These are phyloP conservation scores for Drosophila kanapiae DNA, from an alignment of 1,140 invertebrate genomes.

Conservation along the genomic window DNA sequence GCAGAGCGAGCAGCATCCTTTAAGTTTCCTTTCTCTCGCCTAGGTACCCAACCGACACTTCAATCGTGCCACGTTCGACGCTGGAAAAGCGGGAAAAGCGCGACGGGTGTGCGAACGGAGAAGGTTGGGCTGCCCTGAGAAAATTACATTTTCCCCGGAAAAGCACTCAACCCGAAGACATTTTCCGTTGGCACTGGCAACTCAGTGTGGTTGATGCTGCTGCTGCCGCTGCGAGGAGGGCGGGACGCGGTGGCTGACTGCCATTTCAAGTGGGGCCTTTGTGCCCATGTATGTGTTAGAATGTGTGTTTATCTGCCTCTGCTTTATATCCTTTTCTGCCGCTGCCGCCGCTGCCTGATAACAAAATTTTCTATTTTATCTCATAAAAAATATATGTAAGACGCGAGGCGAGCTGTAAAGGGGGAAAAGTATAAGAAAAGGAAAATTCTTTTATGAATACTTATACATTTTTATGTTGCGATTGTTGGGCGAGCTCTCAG, in stretches of 20 bases:
- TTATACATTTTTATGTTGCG: conserved; percentile 58
- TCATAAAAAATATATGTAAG: conserved; percentile 80
- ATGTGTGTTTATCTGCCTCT: conserved; percentile 43
- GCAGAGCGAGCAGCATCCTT: conserved; percentile 59
- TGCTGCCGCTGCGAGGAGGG: background rate
- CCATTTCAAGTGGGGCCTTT: conserved; percentile 71
- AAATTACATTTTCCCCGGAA: conserved; percentile 85
- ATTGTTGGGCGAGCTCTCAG: conserved; percentile 39
- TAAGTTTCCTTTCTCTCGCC: conserved; percentile 78
- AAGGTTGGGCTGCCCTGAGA: conserved; percentile 76
- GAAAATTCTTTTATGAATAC: conserved; percentile 61
- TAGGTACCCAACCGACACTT: conserved; percentile 77
- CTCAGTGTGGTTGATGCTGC: conserved; percentile 40
- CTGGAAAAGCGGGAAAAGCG: conserved; percentile 43
- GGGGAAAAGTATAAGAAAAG: conserved; percentile 45
- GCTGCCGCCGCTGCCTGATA: conserved; percentile 72
- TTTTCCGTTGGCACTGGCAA: conserved; percentile 81
- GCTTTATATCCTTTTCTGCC: conserved; percentile 82
- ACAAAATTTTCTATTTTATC: conserved; percentile 85
- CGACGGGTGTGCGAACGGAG: conserved; percentile 14
- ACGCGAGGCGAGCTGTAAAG: conserved; percentile 4
- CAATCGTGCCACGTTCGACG: conserved; percentile 79
- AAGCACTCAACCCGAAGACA: conserved; percentile 84
- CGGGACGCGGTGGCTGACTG: conserved; percentile 39
- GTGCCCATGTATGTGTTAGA: conserved; percentile 50